A percentile compares a stretch with the other conserved stretches of the same genome.
Evolutionary conservation across 2,888 invertebrate genomes (phyloP).

Genomic region (Pammene fasciana): DNA sequence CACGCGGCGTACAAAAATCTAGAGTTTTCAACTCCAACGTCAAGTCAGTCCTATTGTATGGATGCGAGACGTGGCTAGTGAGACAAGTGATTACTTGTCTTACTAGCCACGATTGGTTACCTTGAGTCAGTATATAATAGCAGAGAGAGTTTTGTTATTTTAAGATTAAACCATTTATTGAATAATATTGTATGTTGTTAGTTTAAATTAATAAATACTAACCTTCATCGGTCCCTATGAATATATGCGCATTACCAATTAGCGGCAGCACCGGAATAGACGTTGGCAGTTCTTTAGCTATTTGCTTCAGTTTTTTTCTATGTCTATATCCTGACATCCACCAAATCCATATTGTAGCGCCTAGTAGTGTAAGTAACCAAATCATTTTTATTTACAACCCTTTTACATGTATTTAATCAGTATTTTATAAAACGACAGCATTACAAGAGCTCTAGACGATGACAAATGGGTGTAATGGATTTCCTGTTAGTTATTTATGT

Average conservation of each 20-base stretch:
- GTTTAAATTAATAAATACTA: no score
- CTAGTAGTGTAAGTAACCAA: constrained; percentile 7
- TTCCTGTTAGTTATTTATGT: constrained; percentile 5
- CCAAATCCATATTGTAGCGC: neutral
- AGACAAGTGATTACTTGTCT: no score
- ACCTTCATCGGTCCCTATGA: constrained; percentile 18
- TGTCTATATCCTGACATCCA: constrained; percentile 11
- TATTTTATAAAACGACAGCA: neutral
- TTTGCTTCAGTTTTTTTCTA: neutral
- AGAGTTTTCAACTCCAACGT: no score
- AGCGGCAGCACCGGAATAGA: neutral
- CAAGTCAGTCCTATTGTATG: no score
- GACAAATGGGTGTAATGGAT: neutral
- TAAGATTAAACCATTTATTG: no score
- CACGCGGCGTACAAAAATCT: no score
- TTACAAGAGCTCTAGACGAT: neutral
- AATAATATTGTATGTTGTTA: no score
- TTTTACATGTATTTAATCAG: no score
- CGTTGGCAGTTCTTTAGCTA: constrained; percentile 18
- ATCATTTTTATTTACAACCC: neutral
- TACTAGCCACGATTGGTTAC: no score
- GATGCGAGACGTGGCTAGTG: no score
- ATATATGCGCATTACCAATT: constrained; percentile 10
- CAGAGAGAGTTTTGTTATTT: no score
- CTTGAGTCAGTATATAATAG: no score